Conservation (phyloP, 30 jellyfish, hydroid and myxozoan species). For the Pelagia noctiluca region DNA sequence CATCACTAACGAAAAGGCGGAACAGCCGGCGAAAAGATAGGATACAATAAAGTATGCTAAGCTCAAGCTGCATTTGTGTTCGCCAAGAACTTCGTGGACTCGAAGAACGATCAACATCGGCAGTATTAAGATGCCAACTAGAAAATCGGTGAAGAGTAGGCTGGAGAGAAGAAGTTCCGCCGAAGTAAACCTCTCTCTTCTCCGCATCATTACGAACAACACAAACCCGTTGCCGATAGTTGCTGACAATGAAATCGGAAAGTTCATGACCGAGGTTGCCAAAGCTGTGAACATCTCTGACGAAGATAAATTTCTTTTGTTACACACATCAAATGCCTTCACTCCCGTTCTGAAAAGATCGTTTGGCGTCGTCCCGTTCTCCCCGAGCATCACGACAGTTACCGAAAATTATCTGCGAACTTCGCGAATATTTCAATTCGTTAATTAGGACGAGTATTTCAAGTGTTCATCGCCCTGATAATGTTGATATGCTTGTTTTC, state of each 20-base stretch:
- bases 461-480: too few relatives aligned
- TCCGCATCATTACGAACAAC: background rate
- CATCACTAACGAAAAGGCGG: constrained; percentile 3
- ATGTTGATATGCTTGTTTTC: too few relatives aligned
- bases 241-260: background rate
- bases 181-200: background rate
- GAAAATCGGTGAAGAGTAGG: constrained; percentile 17
- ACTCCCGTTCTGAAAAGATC: too few relatives aligned
- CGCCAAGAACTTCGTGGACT: background rate
- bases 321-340: background rate
- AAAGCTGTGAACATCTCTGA: background rate
- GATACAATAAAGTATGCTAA: background rate
- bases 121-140: constrained; percentile 15
- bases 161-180: constrained; percentile 4
- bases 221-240: background rate
- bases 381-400: too few relatives aligned
- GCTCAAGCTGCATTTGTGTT: constrained; percentile 16
- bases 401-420: too few relatives aligned
- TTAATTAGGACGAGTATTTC: too few relatives aligned
- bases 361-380: too few relatives aligned
- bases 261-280: background rate
- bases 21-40: constrained; percentile 34
- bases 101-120: constrained; percentile 13
- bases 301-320: background rate
- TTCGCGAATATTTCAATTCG: too few relatives aligned